These are phyloP conservation scores for Drosophila guanche DNA, from an alignment of 1,140 invertebrate genomes.

Conservation along the genomic window DNA sequence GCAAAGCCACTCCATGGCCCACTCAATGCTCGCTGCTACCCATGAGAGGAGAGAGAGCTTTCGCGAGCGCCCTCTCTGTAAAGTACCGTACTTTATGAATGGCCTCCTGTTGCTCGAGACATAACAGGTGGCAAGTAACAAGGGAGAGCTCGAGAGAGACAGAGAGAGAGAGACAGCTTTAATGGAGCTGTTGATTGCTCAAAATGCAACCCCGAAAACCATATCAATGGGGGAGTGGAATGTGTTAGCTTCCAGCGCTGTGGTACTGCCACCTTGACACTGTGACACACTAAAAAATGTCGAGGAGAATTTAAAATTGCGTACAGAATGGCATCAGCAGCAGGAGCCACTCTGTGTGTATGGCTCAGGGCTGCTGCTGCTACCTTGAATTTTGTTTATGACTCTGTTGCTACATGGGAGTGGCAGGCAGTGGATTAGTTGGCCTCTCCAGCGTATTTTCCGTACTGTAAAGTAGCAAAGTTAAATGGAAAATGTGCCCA, in stretches of 20 bases:
- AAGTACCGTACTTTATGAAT: conserved; percentile 63
- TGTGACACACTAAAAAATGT: conserved; percentile 63
- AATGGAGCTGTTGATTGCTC: conserved; percentile 47
- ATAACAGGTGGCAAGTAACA: conserved; percentile 71
- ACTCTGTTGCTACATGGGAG: conserved; percentile 20
- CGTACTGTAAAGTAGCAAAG: conserved; percentile 14
- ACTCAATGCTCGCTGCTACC: conserved; percentile 11
- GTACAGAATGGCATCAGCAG: conserved; percentile 18
- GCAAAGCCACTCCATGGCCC: conserved; percentile 22
- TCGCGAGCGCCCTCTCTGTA: conserved; percentile 25
- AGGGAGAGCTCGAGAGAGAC: conserved; percentile 14
- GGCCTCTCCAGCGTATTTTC: conserved; percentile 4
- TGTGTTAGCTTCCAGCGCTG: conserved; percentile 34
- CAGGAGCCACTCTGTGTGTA: conserved; percentile 14
- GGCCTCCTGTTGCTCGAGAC: conserved; percentile 74
- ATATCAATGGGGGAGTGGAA: conserved; percentile 39
- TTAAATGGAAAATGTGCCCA: conserved; percentile 15
- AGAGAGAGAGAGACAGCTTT: conserved; percentile 47
- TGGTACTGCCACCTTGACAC: conserved; percentile 64
- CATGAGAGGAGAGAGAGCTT: not conserved
- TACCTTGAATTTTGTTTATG: conserved; percentile 61
- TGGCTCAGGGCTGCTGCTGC: conserved; percentile 53
- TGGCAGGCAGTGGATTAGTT: conserved; percentile 5
- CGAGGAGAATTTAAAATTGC: conserved; percentile 51
- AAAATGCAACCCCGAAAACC: conserved; percentile 23